phyloP scores from a whole-genome alignment of 2,888 invertebrate genomes.

The Pyrrhosoma nymphula region DNA sequence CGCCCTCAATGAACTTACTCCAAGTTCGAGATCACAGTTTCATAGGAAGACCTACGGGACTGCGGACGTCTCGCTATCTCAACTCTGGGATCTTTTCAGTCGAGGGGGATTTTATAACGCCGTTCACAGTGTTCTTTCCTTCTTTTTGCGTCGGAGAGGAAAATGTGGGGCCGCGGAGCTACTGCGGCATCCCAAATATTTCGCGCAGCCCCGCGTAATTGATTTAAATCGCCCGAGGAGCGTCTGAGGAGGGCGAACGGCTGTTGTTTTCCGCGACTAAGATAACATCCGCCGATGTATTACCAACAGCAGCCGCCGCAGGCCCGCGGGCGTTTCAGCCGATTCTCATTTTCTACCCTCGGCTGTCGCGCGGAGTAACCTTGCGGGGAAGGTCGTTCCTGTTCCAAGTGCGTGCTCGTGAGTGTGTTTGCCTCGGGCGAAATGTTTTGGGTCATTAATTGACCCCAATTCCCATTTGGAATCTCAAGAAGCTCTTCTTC shows the following conservation, averaged over 20 bases:
- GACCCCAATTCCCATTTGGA: neutral
- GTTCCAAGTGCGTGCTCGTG: neutral
- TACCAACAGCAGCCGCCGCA: neutral
- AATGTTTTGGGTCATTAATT: neutral
- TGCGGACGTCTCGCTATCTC: too few relatives aligned
- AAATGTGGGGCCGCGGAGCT: neutral
- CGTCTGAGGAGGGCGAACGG: neutral
- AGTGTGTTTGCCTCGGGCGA: neutral
- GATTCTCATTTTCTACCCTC: neutral
- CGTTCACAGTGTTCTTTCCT: too few relatives aligned
- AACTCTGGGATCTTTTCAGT: too few relatives aligned
- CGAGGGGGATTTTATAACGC: too few relatives aligned
- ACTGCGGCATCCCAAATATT: neutral
- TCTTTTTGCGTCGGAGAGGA: too few relatives aligned
- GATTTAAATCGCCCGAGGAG: constrained; percentile 1
- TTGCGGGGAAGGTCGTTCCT: neutral
- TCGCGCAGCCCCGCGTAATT: constrained; percentile 6
- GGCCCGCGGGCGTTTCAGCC: too few relatives aligned
- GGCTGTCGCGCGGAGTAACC: neutral
- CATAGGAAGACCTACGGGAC: neutral
- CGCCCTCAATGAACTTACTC: neutral
- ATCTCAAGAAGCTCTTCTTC: neutral
- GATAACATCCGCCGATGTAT: constrained; percentile 12
- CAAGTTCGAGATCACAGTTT: neutral
- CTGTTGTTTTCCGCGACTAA: neutral